Conservation (phyloP, 2,888 invertebrate species). For the Stictocephala bisonia region DNA sequence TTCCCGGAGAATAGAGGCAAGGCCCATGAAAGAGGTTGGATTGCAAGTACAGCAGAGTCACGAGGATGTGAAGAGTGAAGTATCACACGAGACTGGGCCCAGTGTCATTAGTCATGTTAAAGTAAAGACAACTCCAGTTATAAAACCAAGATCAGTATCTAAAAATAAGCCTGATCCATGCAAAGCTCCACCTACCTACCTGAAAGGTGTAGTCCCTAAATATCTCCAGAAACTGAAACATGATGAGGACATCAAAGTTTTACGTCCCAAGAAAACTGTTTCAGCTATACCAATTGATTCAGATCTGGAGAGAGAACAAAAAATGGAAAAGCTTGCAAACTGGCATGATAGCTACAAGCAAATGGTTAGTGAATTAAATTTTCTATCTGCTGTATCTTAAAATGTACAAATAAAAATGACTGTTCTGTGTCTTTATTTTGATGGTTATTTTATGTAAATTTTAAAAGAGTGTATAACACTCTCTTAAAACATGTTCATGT, state of each 20-base stretch:
- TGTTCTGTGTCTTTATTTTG: too few species aligned
- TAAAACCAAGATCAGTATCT: not conserved
- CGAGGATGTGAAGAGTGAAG: not conserved
- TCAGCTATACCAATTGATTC: too few species aligned
- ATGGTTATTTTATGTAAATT: too few species aligned
- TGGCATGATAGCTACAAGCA: conserved; percentile 16
- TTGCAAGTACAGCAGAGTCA: conserved; percentile 10
- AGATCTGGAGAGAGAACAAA: not conserved
- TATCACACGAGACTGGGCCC: not conserved
- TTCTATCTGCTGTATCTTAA: not conserved
- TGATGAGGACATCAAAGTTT: not conserved
- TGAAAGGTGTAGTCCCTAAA: conserved; percentile 7
- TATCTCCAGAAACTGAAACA: conserved; percentile 14
- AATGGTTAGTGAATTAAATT: conserved; percentile 14
- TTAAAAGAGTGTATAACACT: too few species aligned
- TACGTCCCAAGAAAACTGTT: too few species aligned
- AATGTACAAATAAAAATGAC: too few species aligned
- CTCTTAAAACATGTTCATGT: too few species aligned
- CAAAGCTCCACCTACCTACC: conserved; percentile 9
- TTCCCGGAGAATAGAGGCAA: not conserved
- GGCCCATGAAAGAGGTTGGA: not conserved
- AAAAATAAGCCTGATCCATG: not conserved
- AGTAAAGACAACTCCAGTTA: not conserved
- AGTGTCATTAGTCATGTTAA: not conserved
- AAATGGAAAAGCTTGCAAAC: not conserved